Base-by-base conservation (phyloP, 2,888 invertebrate species). In the Andrena haemorrhoa region DNA sequence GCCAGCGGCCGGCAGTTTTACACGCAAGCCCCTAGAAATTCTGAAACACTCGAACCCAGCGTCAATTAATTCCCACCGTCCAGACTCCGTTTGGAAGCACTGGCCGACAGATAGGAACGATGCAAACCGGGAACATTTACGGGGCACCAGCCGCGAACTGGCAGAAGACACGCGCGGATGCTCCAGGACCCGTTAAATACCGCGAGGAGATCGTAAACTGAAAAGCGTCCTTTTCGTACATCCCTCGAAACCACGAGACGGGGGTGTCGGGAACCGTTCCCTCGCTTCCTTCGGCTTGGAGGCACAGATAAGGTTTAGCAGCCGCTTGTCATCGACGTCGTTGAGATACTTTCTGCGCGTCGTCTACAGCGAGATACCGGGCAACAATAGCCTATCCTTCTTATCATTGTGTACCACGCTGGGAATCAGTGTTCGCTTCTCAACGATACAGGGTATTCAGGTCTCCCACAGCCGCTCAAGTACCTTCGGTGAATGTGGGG, bases 271-370 rank as follows among this genome's bases (percentile, higher is more conserved):
- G 64, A 53, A 77, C 51, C 35, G 70, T 60, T 41, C 64, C 35
- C 33, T 51, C 60, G 76, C 23, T 65, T 80, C 78, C 82, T 69
- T 78, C 71, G 51, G 64, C 64, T 23, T 49, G 51, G 56, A 56
- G 75, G 66, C 75, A 70, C 23, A 84, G 89, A 89, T 89, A 89
- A 88, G 76, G 81, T 82, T 86, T 61, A 79, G 84, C 77, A 86
- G 79, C 73, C 76, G 77, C 73, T 82, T 84, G 85, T 82, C 80
- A 86, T 86, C 86, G 84, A 79, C 81, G 82, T 82, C 53, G 83
- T 73, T 63, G 76, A 77, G 79, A 64, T 85, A 82, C 75, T 86
- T 87, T 85, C 77, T 77, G 68, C 20, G 53, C 51, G 64, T 64
- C 31, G 53, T 60, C 47, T 47, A 63, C 70, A 41, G 29, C 26